phyloP scores from a whole-genome alignment of 2,888 invertebrate genomes.

The Platynereis dumerilii region DNA sequence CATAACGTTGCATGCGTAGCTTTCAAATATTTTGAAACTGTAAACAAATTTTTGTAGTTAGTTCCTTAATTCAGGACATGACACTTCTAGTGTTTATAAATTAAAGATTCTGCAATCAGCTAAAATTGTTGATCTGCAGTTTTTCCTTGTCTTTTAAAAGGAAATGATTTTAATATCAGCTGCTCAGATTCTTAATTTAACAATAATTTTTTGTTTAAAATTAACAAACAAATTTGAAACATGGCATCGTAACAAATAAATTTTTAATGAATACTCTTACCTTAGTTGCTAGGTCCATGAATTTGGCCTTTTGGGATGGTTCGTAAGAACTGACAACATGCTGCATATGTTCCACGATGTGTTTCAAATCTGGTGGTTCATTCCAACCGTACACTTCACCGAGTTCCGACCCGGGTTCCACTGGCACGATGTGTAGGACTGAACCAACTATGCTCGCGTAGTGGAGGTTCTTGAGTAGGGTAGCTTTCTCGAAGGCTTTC shows the following conservation, averaged over 20 bases:
- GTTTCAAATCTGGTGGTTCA: constrained; percentile 23
- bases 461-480: constrained; percentile 29
- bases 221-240: not conserved
- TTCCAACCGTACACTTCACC: constrained; percentile 31
- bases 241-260: not conserved
- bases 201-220: too few species aligned
- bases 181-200: too few species aligned
- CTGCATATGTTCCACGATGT: constrained; percentile 32
- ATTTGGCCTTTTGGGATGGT: constrained; percentile 33
- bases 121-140: too few species aligned
- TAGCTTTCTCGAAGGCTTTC: constrained; percentile 32
- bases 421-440: constrained; percentile 35
- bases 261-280: too few species aligned
- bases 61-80: too few species aligned
- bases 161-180: too few species aligned
- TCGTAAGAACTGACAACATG: constrained; percentile 33
- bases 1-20: too few species aligned
- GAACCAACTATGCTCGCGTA: constrained; percentile 34
- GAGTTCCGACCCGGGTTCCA: constrained; percentile 24
- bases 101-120: too few species aligned
- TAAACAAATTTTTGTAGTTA: too few species aligned
- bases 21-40: too few species aligned
- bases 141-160: too few species aligned
- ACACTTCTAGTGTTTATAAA: too few species aligned
- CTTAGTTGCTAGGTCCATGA: constrained; percentile 27